phyloP scores from a whole-genome alignment of 2,888 invertebrate species.

The Eudemis profundana region DNA sequence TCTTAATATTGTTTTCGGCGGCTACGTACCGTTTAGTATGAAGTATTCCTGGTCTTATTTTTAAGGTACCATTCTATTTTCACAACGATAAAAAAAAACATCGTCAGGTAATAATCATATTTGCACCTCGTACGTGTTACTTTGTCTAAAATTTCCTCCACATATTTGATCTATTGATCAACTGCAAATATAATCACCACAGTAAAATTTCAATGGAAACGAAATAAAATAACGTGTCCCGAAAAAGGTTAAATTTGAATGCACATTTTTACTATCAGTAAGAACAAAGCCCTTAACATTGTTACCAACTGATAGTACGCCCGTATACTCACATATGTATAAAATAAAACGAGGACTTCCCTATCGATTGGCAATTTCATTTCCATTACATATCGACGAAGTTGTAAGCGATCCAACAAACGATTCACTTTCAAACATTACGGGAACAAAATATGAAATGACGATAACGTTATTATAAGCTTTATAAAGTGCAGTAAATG shows the following conservation, averaged over 20 bases:
- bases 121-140: too few species aligned
- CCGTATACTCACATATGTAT: conserved; percentile 28
- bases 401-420: conserved; percentile 1
- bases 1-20: too few species aligned
- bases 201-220: too few species aligned
- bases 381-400: conserved; percentile 11
- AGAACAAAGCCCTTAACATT: conserved; percentile 32
- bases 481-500: conserved; percentile 44
- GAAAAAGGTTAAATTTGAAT: neutral
- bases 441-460: conserved; percentile 29
- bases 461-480: conserved; percentile 33
- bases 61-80: too few species aligned
- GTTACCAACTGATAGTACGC: conserved; percentile 33
- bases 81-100: too few species aligned
- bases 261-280: conserved; percentile 1
- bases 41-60: too few species aligned
- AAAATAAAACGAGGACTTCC: conserved; percentile 35
- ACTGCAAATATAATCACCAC: too few species aligned
- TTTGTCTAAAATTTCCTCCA: too few species aligned
- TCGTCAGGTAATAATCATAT: too few species aligned
- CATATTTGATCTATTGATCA: too few species aligned
- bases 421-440: conserved; percentile 36
- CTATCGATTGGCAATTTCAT: conserved; percentile 32
- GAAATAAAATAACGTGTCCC: too few species aligned
- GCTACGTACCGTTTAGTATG: too few species aligned